Evolutionary conservation across 2,113 vertebrate species (phyloP).

Genomic region (Lathamus discolor): DNA sequence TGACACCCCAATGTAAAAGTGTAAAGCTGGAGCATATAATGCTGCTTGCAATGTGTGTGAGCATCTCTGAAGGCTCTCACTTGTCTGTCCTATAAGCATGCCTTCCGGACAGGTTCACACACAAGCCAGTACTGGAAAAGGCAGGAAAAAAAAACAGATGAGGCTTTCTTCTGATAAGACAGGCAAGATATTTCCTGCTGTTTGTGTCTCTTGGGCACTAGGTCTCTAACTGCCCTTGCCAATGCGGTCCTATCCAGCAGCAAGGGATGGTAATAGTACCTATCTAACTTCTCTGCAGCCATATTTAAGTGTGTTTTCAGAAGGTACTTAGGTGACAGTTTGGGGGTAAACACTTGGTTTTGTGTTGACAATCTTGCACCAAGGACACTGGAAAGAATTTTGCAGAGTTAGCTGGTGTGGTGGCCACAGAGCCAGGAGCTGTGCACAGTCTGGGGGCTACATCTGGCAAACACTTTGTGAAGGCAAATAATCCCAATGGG

Average conservation of each 20-base stretch:
- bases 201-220: fast-evolving
- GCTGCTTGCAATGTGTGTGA: fast-evolving
- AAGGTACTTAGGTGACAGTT: background rate
- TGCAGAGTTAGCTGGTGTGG: background rate
- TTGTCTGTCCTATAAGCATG: background rate
- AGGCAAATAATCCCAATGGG: background rate
- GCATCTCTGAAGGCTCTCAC: background rate
- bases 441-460: background rate
- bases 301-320: background rate
- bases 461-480: background rate
- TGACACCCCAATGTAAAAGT: background rate
- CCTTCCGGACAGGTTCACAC: background rate
- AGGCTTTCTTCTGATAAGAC: background rate
- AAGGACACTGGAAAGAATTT: background rate
- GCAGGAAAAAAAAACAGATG: background rate
- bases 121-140: background rate
- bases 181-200: fast-evolving
- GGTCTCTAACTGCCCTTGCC: background rate
- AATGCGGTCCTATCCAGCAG: background rate
- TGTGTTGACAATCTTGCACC: background rate
- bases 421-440: background rate
- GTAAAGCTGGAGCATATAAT: background rate
- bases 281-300: background rate
- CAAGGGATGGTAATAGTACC: background rate
- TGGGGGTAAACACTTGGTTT: background rate